Evolutionary conservation across 1,140 invertebrate genomes (phyloP).

Genomic region (Teleogryllus occipitalis): DNA sequence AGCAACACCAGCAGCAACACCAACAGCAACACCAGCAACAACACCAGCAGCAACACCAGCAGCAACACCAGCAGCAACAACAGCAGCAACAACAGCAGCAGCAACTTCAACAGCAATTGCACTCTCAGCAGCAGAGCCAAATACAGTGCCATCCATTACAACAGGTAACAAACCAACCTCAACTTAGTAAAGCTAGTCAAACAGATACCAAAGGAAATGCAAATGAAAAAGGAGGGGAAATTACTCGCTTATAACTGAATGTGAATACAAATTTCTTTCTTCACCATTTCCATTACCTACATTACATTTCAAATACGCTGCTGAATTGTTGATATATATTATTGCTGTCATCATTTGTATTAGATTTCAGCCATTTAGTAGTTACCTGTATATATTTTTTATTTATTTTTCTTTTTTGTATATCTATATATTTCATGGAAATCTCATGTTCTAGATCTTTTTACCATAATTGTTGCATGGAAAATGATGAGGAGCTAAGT

Average conservation of each 20-base stretch:
- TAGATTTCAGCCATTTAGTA: too few relatives aligned
- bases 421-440: too few relatives aligned
- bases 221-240: constrained; percentile 36
- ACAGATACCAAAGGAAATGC: constrained; percentile 37
- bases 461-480: too few relatives aligned
- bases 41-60: neutral
- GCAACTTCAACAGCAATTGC: neutral
- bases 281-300: too few relatives aligned
- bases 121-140: neutral
- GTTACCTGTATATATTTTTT: too few relatives aligned
- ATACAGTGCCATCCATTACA: neutral
- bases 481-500: too few relatives aligned
- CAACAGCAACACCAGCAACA: neutral
- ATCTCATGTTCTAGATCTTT: too few relatives aligned
- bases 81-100: neutral
- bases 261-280: too few relatives aligned
- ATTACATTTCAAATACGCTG: too few relatives aligned
- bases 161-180: neutral
- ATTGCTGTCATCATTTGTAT: too few relatives aligned
- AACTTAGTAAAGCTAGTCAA: constrained; percentile 37
- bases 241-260: constrained; percentile 37
- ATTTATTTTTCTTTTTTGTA: too few relatives aligned
- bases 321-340: too few relatives aligned
- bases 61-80: neutral
- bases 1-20: neutral